Percentiles rank a stretch among this genome's conserved stretches.
Evolutionary conservation across 1,140 invertebrate genomes (phyloP).

Genomic region (Drosophila athabasca): DNA sequence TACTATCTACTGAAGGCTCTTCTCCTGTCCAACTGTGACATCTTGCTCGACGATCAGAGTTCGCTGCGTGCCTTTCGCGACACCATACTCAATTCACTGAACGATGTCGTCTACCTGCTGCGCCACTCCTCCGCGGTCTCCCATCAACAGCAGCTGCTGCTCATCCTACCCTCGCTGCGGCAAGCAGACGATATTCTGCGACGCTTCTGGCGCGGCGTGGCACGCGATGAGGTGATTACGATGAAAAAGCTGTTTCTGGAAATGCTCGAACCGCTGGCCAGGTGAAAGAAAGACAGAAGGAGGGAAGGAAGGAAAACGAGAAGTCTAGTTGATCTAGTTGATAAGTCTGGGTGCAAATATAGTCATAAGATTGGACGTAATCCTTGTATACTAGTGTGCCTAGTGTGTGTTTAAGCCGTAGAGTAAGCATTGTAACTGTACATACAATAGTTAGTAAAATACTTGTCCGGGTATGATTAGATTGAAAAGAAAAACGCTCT

Average conservation of each 20-base stretch:
- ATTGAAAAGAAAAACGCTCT: constrained; percentile 19
- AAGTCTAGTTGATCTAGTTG: constrained; percentile 44
- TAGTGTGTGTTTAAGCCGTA: constrained; percentile 17
- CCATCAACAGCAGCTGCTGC: constrained; percentile 93
- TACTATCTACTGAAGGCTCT: constrained; percentile 96
- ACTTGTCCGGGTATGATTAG: constrained; percentile 49
- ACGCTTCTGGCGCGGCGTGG: constrained; percentile 94
- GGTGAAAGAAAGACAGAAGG: constrained; percentile 52
- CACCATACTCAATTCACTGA: constrained; percentile 92
- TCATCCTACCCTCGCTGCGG: constrained; percentile 93
- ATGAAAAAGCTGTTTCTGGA: constrained; percentile 99
- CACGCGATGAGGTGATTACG: constrained; percentile 93
- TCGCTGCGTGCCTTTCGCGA: constrained; percentile 94
- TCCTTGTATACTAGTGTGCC: constrained; percentile 30
- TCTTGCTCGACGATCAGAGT: constrained; percentile 92
- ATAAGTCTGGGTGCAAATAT: constrained; percentile 74
- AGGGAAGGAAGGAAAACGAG: constrained; percentile 29
- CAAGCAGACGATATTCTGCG: constrained; percentile 95
- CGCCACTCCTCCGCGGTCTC: constrained; percentile 87
- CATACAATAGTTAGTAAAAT: constrained; percentile 46
- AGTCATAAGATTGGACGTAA: constrained; percentile 47
- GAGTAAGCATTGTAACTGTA: constrained; percentile 61
- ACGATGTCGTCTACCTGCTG: constrained; percentile 92
- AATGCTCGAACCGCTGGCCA: constrained; percentile 91
- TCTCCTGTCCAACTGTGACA: constrained; percentile 95